Base-by-base conservation (phyloP, 2,113 vertebrate genomes). In the Phrynosoma blainvillii region DNA sequence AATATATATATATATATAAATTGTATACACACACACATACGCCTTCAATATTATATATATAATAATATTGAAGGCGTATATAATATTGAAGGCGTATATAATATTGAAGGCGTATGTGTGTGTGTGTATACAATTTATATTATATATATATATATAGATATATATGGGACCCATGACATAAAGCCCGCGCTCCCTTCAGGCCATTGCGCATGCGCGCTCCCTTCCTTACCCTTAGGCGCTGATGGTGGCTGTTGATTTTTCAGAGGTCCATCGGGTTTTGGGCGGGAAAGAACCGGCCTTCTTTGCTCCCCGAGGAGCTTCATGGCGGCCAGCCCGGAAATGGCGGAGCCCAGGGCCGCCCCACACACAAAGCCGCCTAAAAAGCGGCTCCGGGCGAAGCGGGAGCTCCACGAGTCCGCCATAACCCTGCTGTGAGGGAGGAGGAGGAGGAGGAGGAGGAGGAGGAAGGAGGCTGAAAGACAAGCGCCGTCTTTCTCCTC, bases 361-460 rank as follows among this genome's bases (percentile, higher is more conserved):
- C 96, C 96, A 14, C 94, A 95, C 12, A 93, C 16, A 40, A 97
- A 96, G 23, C 94, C 96, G 0, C 92, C 79, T 5, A 94, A 5
- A 4, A 96, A 95, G 27, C 92, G 95, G 79, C 90, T 82, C 52
- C 47, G 87, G 6, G 75, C 0, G 4, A 94, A 13, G 1, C 94
- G 89, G 21, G 76, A 89, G 0, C 87, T 82, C 0, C 76, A 30
- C 0, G 23, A 27, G 4, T 65, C 88, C 0, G 93, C 93, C 97
- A 97, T 97, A 0, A 2, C 0, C 12, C 3, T 0, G 5, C 25
- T 21, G 0, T 2, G 0, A 6, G 30, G 14, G 3, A 1, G 2
- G 30, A 12, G 2, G 59, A 62, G 16, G 16, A 18, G 59, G n/a
- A n/a, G 7, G 3, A 1, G 1, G 86, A 18, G 27, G 14, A 25